Percentiles rank a stretch among this genome's conserved stretches.
phyloP scores from a whole-genome alignment of 2,888 invertebrate species.

The Sipha maydis region DNA sequence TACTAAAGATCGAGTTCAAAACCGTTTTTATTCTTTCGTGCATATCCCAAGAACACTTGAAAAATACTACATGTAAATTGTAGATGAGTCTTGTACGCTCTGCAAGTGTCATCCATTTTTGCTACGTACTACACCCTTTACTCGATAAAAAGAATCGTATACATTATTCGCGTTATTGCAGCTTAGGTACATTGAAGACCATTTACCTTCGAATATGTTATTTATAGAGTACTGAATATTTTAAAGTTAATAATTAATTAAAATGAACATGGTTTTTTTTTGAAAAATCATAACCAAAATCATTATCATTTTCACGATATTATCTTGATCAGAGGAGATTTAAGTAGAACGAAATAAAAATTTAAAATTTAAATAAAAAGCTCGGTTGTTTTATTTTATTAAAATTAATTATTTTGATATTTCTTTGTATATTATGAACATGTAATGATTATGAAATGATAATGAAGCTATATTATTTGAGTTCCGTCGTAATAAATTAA shows the following conservation, averaged over 20 bases:
- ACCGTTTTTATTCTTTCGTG: constrained; percentile 6
- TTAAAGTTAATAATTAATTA: neutral
- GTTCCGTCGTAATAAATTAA: too few relatives aligned
- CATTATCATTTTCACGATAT: neutral
- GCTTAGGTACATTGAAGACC: neutral
- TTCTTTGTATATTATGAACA: too few relatives aligned
- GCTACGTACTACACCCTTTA: neutral
- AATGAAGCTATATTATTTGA: too few relatives aligned
- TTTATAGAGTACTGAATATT: neutral
- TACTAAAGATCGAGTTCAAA: neutral
- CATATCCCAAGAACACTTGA: neutral
- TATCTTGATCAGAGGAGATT: neutral
- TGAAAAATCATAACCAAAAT: too few relatives aligned
- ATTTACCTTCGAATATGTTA: neutral
- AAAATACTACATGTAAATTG: neutral
- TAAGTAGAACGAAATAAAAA: neutral
- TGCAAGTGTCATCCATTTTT: neutral
- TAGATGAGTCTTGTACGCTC: neutral
- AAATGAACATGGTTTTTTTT: neutral
- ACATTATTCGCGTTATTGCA: neutral
- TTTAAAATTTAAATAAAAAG: too few relatives aligned
- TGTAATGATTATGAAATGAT: too few relatives aligned
- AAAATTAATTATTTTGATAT: too few relatives aligned
- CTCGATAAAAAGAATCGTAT: neutral
- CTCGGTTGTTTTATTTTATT: too few relatives aligned